Evolutionary conservation across 37 sponge, comb jelly and placozoan genomes (phyloP), one percentile per base, ranked within the genome.

Genomic region (Chondrosia reniformis): DNA sequence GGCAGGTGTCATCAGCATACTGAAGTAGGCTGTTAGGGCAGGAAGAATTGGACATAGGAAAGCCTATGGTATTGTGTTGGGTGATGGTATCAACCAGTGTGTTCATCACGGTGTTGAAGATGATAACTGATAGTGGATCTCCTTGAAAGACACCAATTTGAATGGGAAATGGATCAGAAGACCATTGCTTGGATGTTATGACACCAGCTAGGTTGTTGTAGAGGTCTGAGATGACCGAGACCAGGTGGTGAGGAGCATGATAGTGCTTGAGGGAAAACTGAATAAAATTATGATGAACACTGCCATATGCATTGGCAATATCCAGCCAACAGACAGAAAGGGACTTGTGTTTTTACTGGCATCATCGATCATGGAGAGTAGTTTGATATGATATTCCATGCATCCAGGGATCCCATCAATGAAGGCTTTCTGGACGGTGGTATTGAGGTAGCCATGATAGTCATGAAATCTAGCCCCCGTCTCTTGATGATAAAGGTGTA

Each of bases 241-340:
- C 30, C 74, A 81, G 61, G 8, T 59, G 63, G 44, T 30, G 42
- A 0, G 82, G 82, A 0, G 62, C 61, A 37, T 81, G 58, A 34
- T 81, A 81, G 74, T 80, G 81, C 10, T 56, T 4, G n/a, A 81
- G 58, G 74, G 81, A 32, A 44, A 73, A 81, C 42, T 38, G 40
- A 3, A 81, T 81, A 13, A 81, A 61, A 17, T 38, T 2, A 40
- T 81, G 81, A 33, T 69, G 81, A 21, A 81, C 81, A 69, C 81
- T 69, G 25, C 81, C 81, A 57, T 81, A 81, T 0, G 81, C 81
- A 57, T 81, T 81, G 25, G 74, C 74, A 40, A 81, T 33, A 40
- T 81, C 81, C 73, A 81, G 42, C 81, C 81, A 81, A 31, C 72
- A 69, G 6, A 72, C 40, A 21, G 74, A 19, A 10, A 57, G 15